Evolutionary conservation across 2,113 vertebrate genomes (phyloP), one percentile per base, ranked within the genome.

Genomic region (Numenius arquata): DNA sequence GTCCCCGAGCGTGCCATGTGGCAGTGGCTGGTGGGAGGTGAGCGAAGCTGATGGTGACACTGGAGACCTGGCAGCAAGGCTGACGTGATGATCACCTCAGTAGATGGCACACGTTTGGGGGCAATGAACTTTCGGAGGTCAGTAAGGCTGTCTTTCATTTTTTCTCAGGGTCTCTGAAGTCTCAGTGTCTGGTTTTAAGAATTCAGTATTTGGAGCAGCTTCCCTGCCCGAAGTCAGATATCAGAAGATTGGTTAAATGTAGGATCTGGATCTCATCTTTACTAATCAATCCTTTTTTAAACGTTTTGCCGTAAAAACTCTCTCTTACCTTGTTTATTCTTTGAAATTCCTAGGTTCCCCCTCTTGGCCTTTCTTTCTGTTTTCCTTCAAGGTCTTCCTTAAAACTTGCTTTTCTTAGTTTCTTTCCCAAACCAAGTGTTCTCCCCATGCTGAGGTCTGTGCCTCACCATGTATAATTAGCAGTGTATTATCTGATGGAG

Each of bases 381-480:
- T 67, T 80, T 86, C 52, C 80, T 89, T 85, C 53, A 62, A 70
- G 6, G 29, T 91, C 63, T 85, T 80, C 47, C 72, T 73, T 83
- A 67, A 74, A 58, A 79, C 32, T 63, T 50, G 8, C 25, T 86
- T 77, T 77, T 74, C 34, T 63, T 34, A 36, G 4, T 87, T 90
- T 70, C 32, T 17, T 80, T 93, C 55, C 47, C 71, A 88, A 94
- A 83, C 38, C 47, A 38, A 91, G 85, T 4, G 6, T 62, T 84
- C 45, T 90, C 34, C 75, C 84, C 68, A 16, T 63, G 26, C 63
- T 47, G 75, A 88, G 90, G 41, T 77, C 85, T 88, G 71, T 83
- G n/a, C 68, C 79, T 94, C 63, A 34, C 76, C 67, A 52, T 12
- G 43, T 84, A n/a, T 85, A 89, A 93, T 91, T 96, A 88, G 81